These are phyloP conservation scores for Ochotona curzoniae DNA, from an alignment of 2,113 vertebrate genomes.

Conservation along the genomic window DNA sequence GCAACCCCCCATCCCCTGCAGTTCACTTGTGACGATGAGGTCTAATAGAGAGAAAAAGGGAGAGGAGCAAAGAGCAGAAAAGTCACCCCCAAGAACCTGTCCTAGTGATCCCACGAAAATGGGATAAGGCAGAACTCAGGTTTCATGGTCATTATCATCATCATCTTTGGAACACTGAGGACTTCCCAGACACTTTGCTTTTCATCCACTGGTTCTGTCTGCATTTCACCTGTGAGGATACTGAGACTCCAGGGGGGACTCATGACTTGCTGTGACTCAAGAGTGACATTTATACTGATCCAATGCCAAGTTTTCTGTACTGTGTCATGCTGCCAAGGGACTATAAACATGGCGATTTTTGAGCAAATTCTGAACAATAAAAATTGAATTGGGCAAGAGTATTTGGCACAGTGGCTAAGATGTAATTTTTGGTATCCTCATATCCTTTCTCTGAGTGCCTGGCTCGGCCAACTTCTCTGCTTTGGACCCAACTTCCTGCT, in stretches of 20 bases:
- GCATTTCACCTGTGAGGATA: neutral
- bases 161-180: neutral
- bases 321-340: neutral
- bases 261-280: no score
- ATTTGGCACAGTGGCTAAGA: no score
- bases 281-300: neutral
- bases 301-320: neutral
- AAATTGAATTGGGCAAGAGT: no score
- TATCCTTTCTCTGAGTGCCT: no score
- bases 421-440: no score
- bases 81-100: neutral
- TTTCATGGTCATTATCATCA: no score
- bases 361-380: neutral
- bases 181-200: neutral
- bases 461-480: no score
- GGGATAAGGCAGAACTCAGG: neutral
- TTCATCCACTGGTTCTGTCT: neutral
- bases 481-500: no score
- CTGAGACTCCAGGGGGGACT: neutral
- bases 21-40: neutral
- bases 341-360: neutral
- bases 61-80: no score
- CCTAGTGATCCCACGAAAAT: neutral
- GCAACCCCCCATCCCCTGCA: fast-evolving
- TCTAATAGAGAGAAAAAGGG: no score